These are phyloP conservation scores for Acromyrmex echinatior DNA, from an alignment of 1,140 invertebrate species.

Conservation along the genomic window DNA sequence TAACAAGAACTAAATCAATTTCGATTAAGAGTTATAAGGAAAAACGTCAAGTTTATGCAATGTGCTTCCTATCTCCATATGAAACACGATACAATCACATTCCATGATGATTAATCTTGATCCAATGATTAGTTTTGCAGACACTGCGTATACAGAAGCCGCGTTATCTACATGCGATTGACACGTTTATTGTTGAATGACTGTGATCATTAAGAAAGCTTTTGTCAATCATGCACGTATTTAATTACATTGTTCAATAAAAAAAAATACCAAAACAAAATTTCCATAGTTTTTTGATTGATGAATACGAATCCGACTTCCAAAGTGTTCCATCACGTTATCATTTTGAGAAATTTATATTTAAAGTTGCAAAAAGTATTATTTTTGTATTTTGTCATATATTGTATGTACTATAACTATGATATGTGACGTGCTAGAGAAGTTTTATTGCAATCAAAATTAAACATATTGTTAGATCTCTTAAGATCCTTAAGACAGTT, in stretches of 20 bases:
- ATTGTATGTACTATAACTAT: too few relatives aligned
- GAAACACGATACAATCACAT: slow-evolving; percentile 44
- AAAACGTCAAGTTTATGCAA: slow-evolving; percentile 23
- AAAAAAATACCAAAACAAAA: too few relatives aligned
- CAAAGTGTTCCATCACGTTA: too few relatives aligned
- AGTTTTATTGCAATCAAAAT: too few relatives aligned
- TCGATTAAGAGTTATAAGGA: not conserved
- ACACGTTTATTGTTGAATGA: not conserved
- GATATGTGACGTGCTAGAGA: too few relatives aligned
- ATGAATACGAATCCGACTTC: too few relatives aligned
- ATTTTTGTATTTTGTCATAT: too few relatives aligned
- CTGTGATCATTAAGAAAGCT: not conserved
- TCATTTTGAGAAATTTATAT: too few relatives aligned
- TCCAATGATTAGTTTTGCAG: slow-evolving; percentile 51
- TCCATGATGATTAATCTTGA: slow-evolving; percentile 29
- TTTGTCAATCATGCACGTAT: not conserved
- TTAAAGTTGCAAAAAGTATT: too few relatives aligned
- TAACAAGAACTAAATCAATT: not conserved
- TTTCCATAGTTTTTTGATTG: too few relatives aligned
- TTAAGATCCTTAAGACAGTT: too few relatives aligned
- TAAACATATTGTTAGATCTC: too few relatives aligned
- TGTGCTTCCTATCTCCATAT: not conserved
- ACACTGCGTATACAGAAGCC: slow-evolving; percentile 11
- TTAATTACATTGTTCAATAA: not conserved
- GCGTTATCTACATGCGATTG: slow-evolving; percentile 11